Evolutionary conservation across 2,113 vertebrate species (phyloP), one percentile per base, ranked within the genome.

Genomic region (Stegastes partitus): DNA sequence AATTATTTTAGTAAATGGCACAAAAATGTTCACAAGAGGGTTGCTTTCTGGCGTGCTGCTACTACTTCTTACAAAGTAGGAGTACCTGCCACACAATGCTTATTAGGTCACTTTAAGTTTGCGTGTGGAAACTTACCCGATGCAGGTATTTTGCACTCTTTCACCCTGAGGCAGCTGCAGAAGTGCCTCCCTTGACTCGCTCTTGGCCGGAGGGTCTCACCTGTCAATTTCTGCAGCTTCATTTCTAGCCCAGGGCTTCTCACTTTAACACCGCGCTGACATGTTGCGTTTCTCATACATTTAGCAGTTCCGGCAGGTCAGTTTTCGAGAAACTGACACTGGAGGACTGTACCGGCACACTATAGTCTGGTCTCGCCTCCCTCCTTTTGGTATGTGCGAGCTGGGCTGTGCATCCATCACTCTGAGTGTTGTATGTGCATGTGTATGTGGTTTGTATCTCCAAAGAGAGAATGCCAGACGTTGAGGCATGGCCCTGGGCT

Each of bases 401-500:
- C 23, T 21, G 23, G 11, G 26, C 22, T 71, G 71, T 79, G 63
- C 62, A 83, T 70, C 42, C 12, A 42, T 81, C 73, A 79, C 73
- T 66, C 44, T 15, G 37, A 66, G 77, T 63, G 72, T 59, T 79
- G 42, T 59, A 63, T 57, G 84, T 81, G 64, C 22, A 44, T 63
- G 79, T 82, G 83, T 69, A 69, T 75, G 85, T 55, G 74, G 76
- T 86, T 72, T 89, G 85, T 76, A 57, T 80, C 77, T 87, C 65
- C 74, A 79, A 77, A 84, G 79, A 81, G 73, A 81, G 62, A 50
- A 44, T 82, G 83, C 85, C 91, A 94, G 84, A 83, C 75, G 53
- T 59, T 21, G 79, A 81, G 83, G 86, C 75, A 66, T 62, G 68
- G 87, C 92, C 84, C 63, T 51, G 83, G 92, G 83, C 87, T 92